Evolutionary conservation across 1,140 invertebrate species (phyloP).

Genomic region (Drosophila miranda): DNA sequence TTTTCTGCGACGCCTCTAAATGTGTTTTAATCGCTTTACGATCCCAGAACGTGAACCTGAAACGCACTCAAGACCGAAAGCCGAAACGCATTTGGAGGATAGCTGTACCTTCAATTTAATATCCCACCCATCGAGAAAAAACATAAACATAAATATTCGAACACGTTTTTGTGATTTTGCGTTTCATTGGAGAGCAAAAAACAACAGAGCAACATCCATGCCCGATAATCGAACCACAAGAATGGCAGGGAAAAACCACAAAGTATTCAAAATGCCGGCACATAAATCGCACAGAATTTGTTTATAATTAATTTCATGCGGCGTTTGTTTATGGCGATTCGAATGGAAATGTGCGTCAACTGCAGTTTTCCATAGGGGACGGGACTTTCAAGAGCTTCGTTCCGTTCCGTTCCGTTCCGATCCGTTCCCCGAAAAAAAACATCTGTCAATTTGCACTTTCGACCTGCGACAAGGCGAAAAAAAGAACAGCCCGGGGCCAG

Average conservation of each 20-base stretch:
- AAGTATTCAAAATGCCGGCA: conserved; percentile 54
- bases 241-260: conserved; percentile 19
- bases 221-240: too few relatives aligned
- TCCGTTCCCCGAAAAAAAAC: conserved; percentile 23
- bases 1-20: conserved; percentile 18
- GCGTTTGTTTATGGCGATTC: conserved; percentile 45
- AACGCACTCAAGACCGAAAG: conserved; percentile 25
- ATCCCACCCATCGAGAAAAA: conserved; percentile 22
- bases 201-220: conserved; percentile 7
- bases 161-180: conserved; percentile 15
- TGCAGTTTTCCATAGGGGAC: conserved; percentile 21
- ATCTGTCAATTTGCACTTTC: conserved; percentile 68
- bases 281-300: conserved; percentile 64
- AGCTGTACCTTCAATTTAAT: conserved; percentile 28
- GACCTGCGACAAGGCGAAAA: conserved; percentile 38
- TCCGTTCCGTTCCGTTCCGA: background rate
- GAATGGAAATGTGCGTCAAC: conserved; percentile 52
- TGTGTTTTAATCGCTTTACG: conserved; percentile 20
- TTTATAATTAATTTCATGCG: conserved; percentile 70
- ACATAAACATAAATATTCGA: conserved; percentile 22
- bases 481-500: conserved; percentile 5
- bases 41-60: background rate
- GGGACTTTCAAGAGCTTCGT: conserved; percentile 11
- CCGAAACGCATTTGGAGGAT: conserved; percentile 30
- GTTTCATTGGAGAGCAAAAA: background rate